Evolutionary conservation across 2,888 invertebrate genomes (phyloP).

Genomic region (Tipula helvola): DNA sequence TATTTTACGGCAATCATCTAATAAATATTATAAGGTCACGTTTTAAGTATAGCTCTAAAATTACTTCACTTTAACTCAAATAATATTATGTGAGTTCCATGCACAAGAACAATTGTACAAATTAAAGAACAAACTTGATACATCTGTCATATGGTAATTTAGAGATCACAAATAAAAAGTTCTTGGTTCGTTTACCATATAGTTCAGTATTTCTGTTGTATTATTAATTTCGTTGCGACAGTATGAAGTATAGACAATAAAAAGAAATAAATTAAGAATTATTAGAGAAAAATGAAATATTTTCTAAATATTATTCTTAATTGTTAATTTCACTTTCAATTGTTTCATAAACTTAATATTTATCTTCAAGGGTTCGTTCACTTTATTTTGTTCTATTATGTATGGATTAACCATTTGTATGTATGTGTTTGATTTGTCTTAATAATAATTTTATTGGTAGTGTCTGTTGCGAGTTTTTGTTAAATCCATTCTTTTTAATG

Average conservation of each 20-base stretch:
- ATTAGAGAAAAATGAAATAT: neutral
- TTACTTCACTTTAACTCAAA: neutral
- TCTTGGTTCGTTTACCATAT: neutral
- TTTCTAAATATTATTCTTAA: neutral
- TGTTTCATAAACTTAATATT: neutral
- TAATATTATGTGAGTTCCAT: neutral
- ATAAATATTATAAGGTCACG: neutral
- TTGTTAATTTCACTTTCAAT: neutral
- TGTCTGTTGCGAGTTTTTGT: neutral
- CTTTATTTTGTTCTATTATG: neutral
- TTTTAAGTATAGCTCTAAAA: neutral
- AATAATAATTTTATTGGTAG: neutral
- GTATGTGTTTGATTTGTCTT: neutral
- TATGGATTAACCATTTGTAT: neutral
- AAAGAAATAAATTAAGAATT: neutral
- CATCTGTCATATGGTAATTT: neutral
- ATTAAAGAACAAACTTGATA: neutral
- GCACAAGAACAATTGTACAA: neutral
- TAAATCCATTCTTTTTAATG: neutral
- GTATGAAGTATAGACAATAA: neutral
- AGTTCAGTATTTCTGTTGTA: neutral
- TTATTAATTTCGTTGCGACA: neutral
- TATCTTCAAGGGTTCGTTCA: neutral
- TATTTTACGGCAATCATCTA: neutral
- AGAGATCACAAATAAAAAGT: neutral